Percentiles rank a stretch among this genome's conserved stretches.
These are phyloP conservation scores for Microhierax caerulescens DNA, from an alignment of 2,797 vertebrate genomes.

Conservation along the genomic window DNA sequence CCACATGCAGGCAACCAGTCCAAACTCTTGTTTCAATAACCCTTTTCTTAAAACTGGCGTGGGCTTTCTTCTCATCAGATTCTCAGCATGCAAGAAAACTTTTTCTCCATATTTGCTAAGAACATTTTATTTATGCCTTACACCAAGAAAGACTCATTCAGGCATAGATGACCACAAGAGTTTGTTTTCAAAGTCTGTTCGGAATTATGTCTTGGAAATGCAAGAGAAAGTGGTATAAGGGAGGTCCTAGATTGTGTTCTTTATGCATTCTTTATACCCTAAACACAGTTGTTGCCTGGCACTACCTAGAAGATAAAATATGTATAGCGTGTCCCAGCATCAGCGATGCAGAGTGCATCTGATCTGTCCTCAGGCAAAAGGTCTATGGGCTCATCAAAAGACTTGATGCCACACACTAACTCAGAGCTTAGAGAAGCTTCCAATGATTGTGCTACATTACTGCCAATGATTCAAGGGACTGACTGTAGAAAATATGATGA, in stretches of 20 bases:
- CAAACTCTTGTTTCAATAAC: background rate
- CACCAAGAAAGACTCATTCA: constrained; percentile 7
- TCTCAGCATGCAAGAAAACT: background rate
- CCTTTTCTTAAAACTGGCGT: background rate
- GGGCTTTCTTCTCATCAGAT: background rate
- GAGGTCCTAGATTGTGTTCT: background rate
- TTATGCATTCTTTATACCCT: background rate
- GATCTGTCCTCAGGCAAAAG: constrained; percentile 22
- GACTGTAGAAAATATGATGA: constrained; percentile 22
- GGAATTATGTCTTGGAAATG: constrained; percentile 44
- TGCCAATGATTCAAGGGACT: background rate
- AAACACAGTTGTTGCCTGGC: background rate
- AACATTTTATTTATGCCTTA: constrained; percentile 20
- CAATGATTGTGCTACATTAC: background rate
- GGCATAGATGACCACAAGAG: constrained; percentile 28
- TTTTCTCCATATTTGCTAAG: background rate
- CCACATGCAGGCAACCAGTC: background rate
- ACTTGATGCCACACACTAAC: background rate
- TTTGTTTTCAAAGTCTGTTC: constrained; percentile 43
- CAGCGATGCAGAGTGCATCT: background rate
- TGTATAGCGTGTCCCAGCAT: background rate
- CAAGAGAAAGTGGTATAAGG: background rate
- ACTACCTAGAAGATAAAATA: background rate
- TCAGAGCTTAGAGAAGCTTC: background rate
- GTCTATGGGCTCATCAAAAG: constrained; percentile 9